Percentiles rank a stretch among this genome's conserved stretches.
These are phyloP conservation scores for Barnardius zonarius DNA, from an alignment of 2,113 vertebrate genomes.

Conservation along the genomic window DNA sequence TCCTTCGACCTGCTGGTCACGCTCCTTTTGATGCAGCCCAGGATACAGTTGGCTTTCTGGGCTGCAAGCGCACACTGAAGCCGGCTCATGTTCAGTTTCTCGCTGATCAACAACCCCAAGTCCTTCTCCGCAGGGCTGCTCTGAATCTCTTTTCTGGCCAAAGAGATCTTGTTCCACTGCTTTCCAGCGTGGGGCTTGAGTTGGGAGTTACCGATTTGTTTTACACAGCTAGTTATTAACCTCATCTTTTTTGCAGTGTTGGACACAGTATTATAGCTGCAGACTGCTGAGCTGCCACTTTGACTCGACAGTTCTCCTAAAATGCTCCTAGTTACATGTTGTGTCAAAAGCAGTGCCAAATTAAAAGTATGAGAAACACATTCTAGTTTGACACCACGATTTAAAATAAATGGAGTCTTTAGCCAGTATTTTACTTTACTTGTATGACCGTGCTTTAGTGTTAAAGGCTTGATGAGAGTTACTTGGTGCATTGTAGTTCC, in stretches of 20 bases:
- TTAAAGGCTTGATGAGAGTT: not conserved
- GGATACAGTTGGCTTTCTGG: no score
- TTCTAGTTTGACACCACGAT: not conserved
- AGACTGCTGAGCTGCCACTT: not conserved
- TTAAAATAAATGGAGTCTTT: not conserved
- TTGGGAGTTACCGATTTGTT: not conserved
- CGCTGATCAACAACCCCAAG: no score
- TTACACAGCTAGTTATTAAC: not conserved
- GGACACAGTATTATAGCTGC: not conserved
- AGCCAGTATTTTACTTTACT: not conserved
- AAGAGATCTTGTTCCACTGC: not conserved
- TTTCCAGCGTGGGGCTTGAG: not conserved
- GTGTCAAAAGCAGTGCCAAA: not conserved
- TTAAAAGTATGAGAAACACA: not conserved
- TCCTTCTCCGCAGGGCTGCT: no score
- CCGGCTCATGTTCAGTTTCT: no score
- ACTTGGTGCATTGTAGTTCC: not conserved
- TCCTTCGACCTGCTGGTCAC: no score
- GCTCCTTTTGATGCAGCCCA: no score
- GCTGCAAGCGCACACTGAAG: no score
- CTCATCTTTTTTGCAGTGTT: not conserved
- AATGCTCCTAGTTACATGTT: not conserved
- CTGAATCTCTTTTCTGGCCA: no score
- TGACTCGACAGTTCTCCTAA: not conserved
- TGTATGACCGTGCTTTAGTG: not conserved